Evolutionary conservation across 1,140 invertebrate genomes (phyloP).

Genomic region (Belonocnema kinseyi): DNA sequence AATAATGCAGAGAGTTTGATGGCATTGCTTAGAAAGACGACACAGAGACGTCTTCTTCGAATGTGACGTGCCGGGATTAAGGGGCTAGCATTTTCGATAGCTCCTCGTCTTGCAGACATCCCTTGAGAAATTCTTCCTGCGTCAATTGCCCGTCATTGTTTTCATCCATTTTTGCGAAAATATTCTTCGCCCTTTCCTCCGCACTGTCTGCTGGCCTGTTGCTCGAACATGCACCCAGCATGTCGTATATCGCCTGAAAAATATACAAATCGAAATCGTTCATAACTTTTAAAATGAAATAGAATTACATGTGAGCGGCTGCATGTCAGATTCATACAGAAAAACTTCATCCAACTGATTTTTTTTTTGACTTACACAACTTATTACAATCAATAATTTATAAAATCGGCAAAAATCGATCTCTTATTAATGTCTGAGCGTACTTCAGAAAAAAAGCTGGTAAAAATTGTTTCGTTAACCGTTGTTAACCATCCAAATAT

Average conservation of each 20-base stretch:
- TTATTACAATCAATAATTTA: too few species aligned
- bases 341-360: too few species aligned
- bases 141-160: conserved; percentile 99
- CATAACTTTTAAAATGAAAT: background rate
- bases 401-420: too few species aligned
- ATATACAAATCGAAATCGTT: conserved; percentile 40
- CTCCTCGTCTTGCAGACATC: conserved; percentile 98
- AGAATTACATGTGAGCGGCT: too few species aligned
- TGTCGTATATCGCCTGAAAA: conserved; percentile 98
- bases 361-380: too few species aligned
- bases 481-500: too few species aligned
- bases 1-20: background rate
- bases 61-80: conserved; percentile 78
- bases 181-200: conserved; percentile 97
- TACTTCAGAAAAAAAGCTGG: too few species aligned
- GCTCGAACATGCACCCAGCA: conserved; percentile 96
- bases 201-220: conserved; percentile 94
- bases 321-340: too few species aligned
- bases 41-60: conserved; percentile 38
- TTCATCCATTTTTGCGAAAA: conserved; percentile 99
- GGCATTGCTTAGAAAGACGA: conserved; percentile 30
- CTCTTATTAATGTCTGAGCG: too few species aligned
- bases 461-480: too few species aligned
- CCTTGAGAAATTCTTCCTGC: conserved; percentile 99
- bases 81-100: conserved; percentile 96